Base-by-base conservation (phyloP, 2,113 vertebrate species). In the Platycercus adscitus region DNA sequence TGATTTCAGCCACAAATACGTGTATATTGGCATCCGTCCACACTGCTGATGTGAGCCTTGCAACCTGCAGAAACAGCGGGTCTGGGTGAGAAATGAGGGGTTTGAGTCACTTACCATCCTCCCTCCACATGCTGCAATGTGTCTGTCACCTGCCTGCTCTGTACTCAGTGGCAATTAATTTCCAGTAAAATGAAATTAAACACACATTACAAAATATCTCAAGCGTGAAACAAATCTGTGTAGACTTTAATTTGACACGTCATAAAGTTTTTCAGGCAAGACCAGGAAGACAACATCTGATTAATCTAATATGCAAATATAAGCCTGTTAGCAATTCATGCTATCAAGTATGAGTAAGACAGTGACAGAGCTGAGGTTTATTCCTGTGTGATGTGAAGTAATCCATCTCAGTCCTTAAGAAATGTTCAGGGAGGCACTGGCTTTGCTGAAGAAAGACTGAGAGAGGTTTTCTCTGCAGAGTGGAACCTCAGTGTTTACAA, bases 291-390 rank as follows among this genome's bases (percentile, higher is more conserved):
- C 88, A 95, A 65, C 64, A 23, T 85, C 43, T 78, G 53, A 88
- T 88, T 93, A 83, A 79, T 93, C 73, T 68, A 43, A 81, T 72
- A 93, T 81, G 84, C 88, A 93, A 78, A 95, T 93, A 16, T 2
- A 52, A 72, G 80, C 70, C 47, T 46, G 29, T 52, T 77, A 63
- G 76, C 69, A 58, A 66, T 43, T 58, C 60, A 7, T n/a, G 69
- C 47, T 58, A 37, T 71, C 70, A 81, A 63, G 46, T 63, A 68
- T 26, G 60, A 86, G 43, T 72, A 23, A 53, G 80, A 28, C 70
- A 64, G 75, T 72, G 80, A 81, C 43, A 88, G 56, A 91, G 47
- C n/a, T 46, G 69, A 52, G 88, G 47, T 66, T 83, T 91, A 19
- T 71, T 77, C 29, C 64, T 53, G 43, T 50, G 8, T 68, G 52